A percentile compares a stretch with the other conserved stretches of the same genome.
Conservation (phyloP, 2,113 vertebrate species). For the Mellivora capensis region DNA sequence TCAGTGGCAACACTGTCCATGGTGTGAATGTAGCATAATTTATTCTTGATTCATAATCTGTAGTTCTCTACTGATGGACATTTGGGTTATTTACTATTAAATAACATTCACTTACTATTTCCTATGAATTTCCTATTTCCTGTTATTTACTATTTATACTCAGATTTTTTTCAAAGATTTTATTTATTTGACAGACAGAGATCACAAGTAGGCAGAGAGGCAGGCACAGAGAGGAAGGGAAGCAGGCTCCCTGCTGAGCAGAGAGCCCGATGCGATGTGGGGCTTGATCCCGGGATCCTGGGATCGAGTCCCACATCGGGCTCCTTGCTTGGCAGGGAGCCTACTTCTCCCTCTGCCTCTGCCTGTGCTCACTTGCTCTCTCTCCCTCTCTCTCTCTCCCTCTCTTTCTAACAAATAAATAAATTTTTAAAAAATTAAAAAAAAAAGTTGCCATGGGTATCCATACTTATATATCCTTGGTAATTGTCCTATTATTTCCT, state of each 20-base stretch:
- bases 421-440: too few relatives aligned
- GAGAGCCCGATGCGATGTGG: too few relatives aligned
- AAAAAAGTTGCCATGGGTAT: not conserved
- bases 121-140: not conserved
- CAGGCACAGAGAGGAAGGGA: fast-evolving
- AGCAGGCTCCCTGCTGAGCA: too few relatives aligned
- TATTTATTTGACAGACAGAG: too few relatives aligned
- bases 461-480: not conserved
- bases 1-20: not conserved
- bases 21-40: not conserved
- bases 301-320: too few relatives aligned
- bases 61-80: not conserved
- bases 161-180: not conserved
- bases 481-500: not conserved
- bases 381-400: too few relatives aligned
- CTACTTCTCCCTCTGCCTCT: too few relatives aligned
- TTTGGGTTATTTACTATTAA: not conserved
- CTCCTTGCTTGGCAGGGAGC: too few relatives aligned
- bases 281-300: too few relatives aligned
- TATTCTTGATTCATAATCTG: not conserved
- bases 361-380: too few relatives aligned
- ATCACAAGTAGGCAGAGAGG: too few relatives aligned
- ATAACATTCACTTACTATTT: not conserved
- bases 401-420: too few relatives aligned
- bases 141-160: not conserved